Evolutionary conservation across 1,140 invertebrate genomes (phyloP), one percentile per base, ranked within the genome.

Genomic region (Cyphomyrmex costatus): DNA sequence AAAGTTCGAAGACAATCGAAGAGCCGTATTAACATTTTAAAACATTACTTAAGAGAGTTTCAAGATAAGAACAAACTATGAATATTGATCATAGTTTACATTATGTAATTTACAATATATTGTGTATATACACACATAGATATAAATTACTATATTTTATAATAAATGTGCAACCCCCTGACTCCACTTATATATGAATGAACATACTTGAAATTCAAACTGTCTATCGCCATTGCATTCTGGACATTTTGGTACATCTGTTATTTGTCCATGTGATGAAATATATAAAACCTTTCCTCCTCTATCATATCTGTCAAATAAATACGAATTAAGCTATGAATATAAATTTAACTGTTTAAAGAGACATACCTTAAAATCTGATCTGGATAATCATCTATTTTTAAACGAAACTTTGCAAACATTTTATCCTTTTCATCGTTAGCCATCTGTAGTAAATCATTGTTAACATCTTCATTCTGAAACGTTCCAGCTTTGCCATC

Each of bases 181-280:
- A 42, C 4, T 65, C n/a, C 21, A 36, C 21, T 53, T 63, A 14
- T 24, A 33, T 56, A 49, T 27, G 27, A 74, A 10, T 74, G 24
- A 46, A 71, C 73, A 87, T 94, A 98, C 97, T 96, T 99, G 98
- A 96, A 99, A 99, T 95, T 99, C 99, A 96, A 99, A 99, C 89
- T 97, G 96, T 88, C 98, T 96, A 85, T 96, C 95, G 21, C 95
- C 95, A 80, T 96, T 96, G 95, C 99, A 99, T 82, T 96, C 93
- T 70, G 96, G 94, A 94, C 98, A 99, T 30, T 96, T 95, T 30
- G 98, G 98, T 92, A 98, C 95, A 46, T 96, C 93, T 60, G 90
- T 74, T 42, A 95, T 94, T 68, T 94, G 94, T 71, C 93, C 89
- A 49, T 95, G 94, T 51, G 93, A 92, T 51, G 98, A 97, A 61